Conservation (phyloP, 2,113 vertebrate species). For the Myiozetetes cayanensis region DNA sequence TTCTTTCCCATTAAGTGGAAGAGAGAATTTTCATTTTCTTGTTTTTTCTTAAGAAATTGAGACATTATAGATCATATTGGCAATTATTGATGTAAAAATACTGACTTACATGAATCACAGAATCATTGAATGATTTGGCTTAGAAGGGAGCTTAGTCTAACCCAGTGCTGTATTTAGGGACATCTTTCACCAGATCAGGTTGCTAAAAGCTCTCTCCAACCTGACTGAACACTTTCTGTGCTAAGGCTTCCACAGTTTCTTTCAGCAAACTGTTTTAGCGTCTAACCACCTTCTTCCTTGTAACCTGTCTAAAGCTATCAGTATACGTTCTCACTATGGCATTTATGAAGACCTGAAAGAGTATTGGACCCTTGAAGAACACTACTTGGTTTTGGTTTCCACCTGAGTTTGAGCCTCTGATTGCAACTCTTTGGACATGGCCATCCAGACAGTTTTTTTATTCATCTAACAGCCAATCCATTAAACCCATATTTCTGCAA, state of each 20-base stretch:
- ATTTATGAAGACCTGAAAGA: neutral
- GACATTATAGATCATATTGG: neutral
- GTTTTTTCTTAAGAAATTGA: neutral
- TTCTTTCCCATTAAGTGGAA: neutral
- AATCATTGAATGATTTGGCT: neutral
- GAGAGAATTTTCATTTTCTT: neutral
- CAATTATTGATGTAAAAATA: neutral
- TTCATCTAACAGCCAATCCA: neutral
- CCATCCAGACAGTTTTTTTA: neutral
- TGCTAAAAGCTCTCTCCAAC: neutral
- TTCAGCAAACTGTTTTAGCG: neutral
- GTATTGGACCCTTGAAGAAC: neutral
- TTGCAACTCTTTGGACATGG: neutral
- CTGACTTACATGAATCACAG: neutral
- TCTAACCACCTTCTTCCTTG: neutral
- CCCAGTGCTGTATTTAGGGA: neutral
- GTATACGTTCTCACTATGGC: rapidly evolving
- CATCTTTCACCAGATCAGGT: neutral
- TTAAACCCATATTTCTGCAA: neutral
- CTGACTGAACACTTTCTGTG: neutral
- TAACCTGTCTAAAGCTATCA: neutral
- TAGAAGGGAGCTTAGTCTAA: neutral
- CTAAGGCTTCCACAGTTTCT: neutral
- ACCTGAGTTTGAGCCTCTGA: neutral
- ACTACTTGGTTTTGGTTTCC: neutral